Evolutionary conservation across 2,888 invertebrate species (phyloP).

Genomic region (Morpho helenor): DNA sequence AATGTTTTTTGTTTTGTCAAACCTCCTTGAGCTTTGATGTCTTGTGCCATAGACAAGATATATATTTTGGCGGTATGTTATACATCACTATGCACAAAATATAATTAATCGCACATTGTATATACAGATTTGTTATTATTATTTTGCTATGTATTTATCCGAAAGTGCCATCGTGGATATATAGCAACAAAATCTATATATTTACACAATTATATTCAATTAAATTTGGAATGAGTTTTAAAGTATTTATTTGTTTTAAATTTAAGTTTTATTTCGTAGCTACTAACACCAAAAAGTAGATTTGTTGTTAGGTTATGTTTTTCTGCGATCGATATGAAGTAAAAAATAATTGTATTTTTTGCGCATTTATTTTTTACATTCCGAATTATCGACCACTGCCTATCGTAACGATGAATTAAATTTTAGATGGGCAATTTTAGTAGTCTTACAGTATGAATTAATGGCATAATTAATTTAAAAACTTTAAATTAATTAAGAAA

Average conservation of each 20-base stretch:
- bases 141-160: constrained; percentile 61
- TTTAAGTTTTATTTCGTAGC: constrained; percentile 56
- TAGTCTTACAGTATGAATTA: no score
- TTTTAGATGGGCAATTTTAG: neutral
- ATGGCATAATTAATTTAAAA: no score
- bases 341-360: constrained; percentile 18
- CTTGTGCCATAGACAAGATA: constrained; percentile 65
- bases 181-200: constrained; percentile 30
- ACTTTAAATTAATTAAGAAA: no score
- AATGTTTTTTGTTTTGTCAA: constrained; percentile 44
- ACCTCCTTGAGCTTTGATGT: constrained; percentile 53
- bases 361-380: constrained; percentile 18
- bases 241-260: constrained; percentile 58
- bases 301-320: constrained; percentile 33
- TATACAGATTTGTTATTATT: constrained; percentile 44
- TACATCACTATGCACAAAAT: constrained; percentile 40
- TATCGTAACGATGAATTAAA: constrained; percentile 15
- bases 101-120: constrained; percentile 29
- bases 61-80: constrained; percentile 38
- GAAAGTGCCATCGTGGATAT: constrained; percentile 61
- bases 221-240: constrained; percentile 48
- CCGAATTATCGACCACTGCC: constrained; percentile 20
- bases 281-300: constrained; percentile 77
- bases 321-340: constrained; percentile 17
- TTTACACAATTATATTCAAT: constrained; percentile 44